Base-by-base conservation (phyloP, 2,113 vertebrate genomes). In the Candoia aspera region DNA sequence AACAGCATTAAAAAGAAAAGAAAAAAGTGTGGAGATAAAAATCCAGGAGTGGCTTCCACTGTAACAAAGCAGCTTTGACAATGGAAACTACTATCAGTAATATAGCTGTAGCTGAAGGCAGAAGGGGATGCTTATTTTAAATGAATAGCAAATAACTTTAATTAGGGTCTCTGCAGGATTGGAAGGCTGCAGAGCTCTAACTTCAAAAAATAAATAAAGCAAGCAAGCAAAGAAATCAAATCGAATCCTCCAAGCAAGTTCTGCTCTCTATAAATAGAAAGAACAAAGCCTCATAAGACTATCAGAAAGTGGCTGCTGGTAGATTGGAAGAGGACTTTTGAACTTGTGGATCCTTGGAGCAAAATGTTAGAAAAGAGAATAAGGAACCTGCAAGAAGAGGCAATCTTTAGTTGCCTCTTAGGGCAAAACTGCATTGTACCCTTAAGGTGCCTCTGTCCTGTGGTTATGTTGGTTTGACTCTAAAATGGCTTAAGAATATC, bases 71-170 rank as follows among this genome's bases (percentile, higher is more conserved):
- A 68, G 29, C 19, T 89, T 53, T n/a, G 46, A n/a, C n/a, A 49
- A 64, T 29, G 26, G 88, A 62, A 89, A 46, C 46, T 68, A 29
- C 21, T 55, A 17, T n/a, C 46, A 23, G 15, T 73, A 89, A 73
- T 55, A 37, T 92, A 87, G 26, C 88, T 93, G 55, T 19, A 79
- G 93, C 93, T 24, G 10, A 49, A 90, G 94, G 85, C 49, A 84
- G 86, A 87, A 84, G 12, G 17, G 60, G 84, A 19, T 86, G 23
- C 26, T 0, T 92, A 68, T 88, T 17, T 92, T 54, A 64, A 86
- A 55, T 54, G 79, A 86, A 91, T 58, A 94, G 92, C 91, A 90
- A 94, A 83, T 15, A 91, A 86, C 88, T 94, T 94, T 87, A 90
- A 83, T 37, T 92, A 93, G 84, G 90, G 79, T 64, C 88, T 29